Evolutionary conservation across 2,888 invertebrate species (phyloP), one percentile per base, ranked within the genome.

Genomic region (Malthinus flaveolus): DNA sequence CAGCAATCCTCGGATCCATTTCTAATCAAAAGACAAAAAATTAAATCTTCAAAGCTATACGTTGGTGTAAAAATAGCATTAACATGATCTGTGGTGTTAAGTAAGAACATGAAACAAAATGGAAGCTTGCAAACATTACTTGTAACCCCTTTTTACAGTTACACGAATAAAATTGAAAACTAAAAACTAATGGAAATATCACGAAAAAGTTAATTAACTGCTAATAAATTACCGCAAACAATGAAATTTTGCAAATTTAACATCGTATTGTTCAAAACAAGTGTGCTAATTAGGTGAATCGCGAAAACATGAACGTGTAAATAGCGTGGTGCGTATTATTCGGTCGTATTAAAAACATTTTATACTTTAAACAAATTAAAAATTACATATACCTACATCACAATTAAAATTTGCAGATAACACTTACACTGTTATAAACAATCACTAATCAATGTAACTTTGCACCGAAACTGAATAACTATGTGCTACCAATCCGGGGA

Each of bases 41-140:
- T 70, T 67, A 66, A 71, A 68, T 68, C 68, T 67, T 68, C 67
- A 65, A 66, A 64, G 68, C 72, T 70, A 71, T 65, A 64, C 70
- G n/a, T n/a, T n/a, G 67, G 70, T 68, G 61, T 74, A 76, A 76
- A 78, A 78, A 78, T 78, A 78, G 78, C 66, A 73, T 68, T 70
- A 67, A 69, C 68, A 70, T 65, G 68, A 69, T 69, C 67, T 72
- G n/a, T n/a, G 67, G 68, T 72, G 73, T 77, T 77, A 75, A 73
- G 75, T 77, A 77, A 76, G 73, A 72, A 70, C 71, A 75, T 75
- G 77, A 77, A 77, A 77, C 77, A 78, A 76, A 73, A 77, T 76
- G 75, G 75, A 68, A 62, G 71, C 61, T 66, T 57, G 62, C 67
- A 69, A 67, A 68, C 69, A 68, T 66, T 62, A 63, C 66, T 65